phyloP scores from a whole-genome alignment of 2,797 vertebrate species.

The Poliocrania exsul region DNA sequence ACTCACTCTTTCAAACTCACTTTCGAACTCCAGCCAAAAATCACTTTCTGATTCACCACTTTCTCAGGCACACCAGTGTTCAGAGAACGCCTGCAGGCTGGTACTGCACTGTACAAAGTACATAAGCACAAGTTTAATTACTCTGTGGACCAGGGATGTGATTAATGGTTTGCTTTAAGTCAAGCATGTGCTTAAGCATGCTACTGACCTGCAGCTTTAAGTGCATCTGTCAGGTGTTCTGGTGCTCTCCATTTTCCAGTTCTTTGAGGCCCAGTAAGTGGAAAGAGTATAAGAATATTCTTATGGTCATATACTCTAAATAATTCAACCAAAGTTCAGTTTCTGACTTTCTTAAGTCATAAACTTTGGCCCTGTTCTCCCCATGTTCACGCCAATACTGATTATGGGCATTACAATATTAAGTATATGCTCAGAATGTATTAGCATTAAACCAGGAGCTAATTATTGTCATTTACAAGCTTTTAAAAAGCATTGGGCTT shows the following conservation, averaged over 20 bases:
- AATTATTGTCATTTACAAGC: neutral
- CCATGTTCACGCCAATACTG: neutral
- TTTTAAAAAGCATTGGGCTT: neutral
- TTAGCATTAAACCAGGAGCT: neutral
- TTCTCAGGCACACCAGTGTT: slow-evolving; percentile 48
- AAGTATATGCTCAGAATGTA: neutral
- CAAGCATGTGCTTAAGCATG: slow-evolving; percentile 38
- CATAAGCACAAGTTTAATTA: slow-evolving; percentile 52
- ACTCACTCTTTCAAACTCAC: neutral
- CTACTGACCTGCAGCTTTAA: neutral
- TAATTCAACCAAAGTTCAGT: neutral
- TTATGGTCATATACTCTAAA: neutral
- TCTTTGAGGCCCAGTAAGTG: neutral
- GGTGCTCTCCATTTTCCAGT: neutral
- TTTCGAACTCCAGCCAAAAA: slow-evolving; percentile 54
- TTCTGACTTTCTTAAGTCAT: neutral
- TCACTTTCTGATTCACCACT: slow-evolving; percentile 54
- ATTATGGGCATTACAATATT: neutral
- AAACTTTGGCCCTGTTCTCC: neutral
- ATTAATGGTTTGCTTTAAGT: slow-evolving; percentile 47
- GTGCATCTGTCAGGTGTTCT: neutral
- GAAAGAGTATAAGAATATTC: neutral
- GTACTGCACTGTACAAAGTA: slow-evolving; percentile 1
- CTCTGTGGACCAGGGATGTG: neutral
- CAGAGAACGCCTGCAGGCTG: slow-evolving; percentile 48